phyloP scores from a whole-genome alignment of 2,888 invertebrate genomes.

The Drosophila cracens region DNA sequence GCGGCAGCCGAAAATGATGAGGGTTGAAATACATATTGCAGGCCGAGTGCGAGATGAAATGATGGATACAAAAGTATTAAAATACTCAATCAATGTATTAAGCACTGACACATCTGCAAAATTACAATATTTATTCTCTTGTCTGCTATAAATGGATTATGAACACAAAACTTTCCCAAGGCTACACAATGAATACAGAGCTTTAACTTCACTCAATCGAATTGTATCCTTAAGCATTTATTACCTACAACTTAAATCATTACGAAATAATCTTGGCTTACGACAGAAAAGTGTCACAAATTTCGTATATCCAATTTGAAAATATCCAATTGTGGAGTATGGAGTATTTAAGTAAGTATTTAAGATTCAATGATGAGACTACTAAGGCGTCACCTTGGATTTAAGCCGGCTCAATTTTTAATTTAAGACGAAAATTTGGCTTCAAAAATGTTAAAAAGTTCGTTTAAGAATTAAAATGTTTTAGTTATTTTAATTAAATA shows the following conservation, averaged over 20 bases:
- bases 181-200: background rate
- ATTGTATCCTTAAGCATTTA: background rate
- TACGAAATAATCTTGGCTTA: background rate
- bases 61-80: conserved; percentile 41
- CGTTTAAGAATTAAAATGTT: background rate
- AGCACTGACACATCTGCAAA: conserved; percentile 33
- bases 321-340: background rate
- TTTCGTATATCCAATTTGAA: background rate
- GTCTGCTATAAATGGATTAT: background rate
- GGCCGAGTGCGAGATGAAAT: conserved; percentile 5
- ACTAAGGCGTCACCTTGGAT: background rate
- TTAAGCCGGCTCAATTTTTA: background rate
- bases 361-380: background rate
- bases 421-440: background rate
- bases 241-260: background rate
- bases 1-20: conserved; percentile 13
- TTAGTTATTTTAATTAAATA: conserved; percentile 6
- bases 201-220: background rate
- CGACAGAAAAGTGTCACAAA: background rate
- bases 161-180: background rate
- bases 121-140: conserved; percentile 15
- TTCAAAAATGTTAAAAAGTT: background rate
- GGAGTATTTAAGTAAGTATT: background rate
- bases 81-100: conserved; percentile 52
- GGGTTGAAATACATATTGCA: conserved; percentile 25